Percentiles rank a stretch among this genome's conserved stretches.
Evolutionary conservation across 2,113 vertebrate species (phyloP).

Genomic region (Salvelinus alpinus): DNA sequence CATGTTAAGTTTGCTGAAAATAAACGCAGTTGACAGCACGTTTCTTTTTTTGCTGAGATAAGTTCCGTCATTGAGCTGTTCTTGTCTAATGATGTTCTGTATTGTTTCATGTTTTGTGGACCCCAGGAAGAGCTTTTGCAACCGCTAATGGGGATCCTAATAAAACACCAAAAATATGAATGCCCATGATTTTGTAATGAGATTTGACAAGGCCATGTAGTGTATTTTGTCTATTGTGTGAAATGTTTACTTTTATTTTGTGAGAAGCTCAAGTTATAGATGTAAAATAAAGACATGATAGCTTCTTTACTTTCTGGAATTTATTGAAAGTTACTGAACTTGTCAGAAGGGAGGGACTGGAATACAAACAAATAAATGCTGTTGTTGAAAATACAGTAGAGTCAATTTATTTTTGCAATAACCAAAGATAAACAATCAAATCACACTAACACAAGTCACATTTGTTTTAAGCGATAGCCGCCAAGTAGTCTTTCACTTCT

Average conservation of each 20-base stretch:
- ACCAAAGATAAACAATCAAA: neutral
- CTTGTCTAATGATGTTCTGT: too few relatives aligned
- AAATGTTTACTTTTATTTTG: neutral
- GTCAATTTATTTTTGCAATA: conserved; percentile 8
- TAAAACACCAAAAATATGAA: too few relatives aligned
- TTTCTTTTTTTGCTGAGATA: too few relatives aligned
- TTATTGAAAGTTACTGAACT: conserved; percentile 10
- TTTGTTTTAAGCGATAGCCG: conserved; percentile 86
- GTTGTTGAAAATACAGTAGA: conserved; percentile 19
- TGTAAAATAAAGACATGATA: neutral
- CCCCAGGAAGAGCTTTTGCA: too few relatives aligned
- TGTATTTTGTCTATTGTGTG: neutral
- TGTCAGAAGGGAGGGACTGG: neutral
- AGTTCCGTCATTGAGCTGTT: too few relatives aligned
- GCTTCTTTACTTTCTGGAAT: conserved; percentile 5
- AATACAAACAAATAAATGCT: conserved; percentile 23
- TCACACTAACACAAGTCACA: neutral
- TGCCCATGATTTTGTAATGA: too few relatives aligned
- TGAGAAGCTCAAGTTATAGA: neutral
- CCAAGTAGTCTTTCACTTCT: conserved; percentile 97
- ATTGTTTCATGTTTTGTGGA: too few relatives aligned
- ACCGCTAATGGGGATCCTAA: too few relatives aligned
- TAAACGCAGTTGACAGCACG: too few relatives aligned
- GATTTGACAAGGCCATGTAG: neutral
- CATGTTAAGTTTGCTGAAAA: too few relatives aligned